Base-by-base conservation (phyloP, 1,140 invertebrate genomes). In the Amphibalanus amphitrite region DNA sequence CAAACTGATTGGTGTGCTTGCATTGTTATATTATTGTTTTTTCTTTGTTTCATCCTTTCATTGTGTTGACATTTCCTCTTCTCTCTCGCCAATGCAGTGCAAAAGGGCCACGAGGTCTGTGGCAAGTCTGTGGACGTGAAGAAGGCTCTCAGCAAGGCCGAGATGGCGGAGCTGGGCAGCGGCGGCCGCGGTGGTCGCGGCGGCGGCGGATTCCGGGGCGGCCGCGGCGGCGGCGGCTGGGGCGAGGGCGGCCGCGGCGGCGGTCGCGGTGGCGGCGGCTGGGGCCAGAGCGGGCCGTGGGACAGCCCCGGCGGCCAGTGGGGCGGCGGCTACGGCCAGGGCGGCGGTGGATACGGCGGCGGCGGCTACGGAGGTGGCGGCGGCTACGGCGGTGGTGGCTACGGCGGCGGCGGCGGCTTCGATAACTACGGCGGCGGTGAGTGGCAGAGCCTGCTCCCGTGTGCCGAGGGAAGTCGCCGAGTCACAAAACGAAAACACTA, bases 111-210 rank as follows among this genome's bases (percentile, higher is more conserved):
- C n/a, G n/a, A n/a, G n/a, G n/a, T n/a, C n/a, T n/a, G n/a, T n/a
- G n/a, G n/a, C n/a, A n/a, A n/a, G n/a, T n/a, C n/a, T n/a, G n/a
- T n/a, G n/a, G n/a, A n/a, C n/a, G n/a, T n/a, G n/a, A n/a, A n/a
- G n/a, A n/a, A n/a, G n/a, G n/a, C n/a, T n/a, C n/a, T n/a, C n/a
- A n/a, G n/a, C n/a, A n/a, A n/a, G 69, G 72, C 73, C 28, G 76
- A 76, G 28, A 75, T 76, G 86, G 89, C 91, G 77, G 80, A 80
- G 29, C 81, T 82, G 71, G 81, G 82, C 71, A 80, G 82, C 3
- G 79, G 81, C 28, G 73, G 73, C 29, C 72, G 74, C 28, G n/a
- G n/a, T n/a, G n/a, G n/a, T n/a, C 72, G 76, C 25, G 74, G 73
- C 59, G 74, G 74, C 40, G 72, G 72, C 40, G 72, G 75, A 28